These are phyloP conservation scores for Caenorhabditis elegans DNA, from an alignment of 1,140 invertebrate genomes.

Conservation along the genomic window DNA sequence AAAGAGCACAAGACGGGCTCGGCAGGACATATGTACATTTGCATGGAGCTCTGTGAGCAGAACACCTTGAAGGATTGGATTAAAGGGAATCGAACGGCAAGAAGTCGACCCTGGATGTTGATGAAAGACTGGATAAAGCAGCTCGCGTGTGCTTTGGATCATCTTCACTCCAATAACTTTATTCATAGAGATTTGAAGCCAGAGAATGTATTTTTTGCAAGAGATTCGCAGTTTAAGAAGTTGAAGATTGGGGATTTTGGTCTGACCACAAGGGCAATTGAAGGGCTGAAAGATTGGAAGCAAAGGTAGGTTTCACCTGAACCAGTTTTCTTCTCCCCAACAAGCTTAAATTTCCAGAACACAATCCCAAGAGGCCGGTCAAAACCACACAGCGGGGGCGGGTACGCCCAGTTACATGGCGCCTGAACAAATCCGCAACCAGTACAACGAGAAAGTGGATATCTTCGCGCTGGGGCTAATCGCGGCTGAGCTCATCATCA, in stretches of 20 bases:
- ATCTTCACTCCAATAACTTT: not conserved
- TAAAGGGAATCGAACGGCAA: not conserved
- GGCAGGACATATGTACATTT: not conserved
- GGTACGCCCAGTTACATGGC: not conserved
- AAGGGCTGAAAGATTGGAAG: not conserved
- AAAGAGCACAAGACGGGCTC: not conserved
- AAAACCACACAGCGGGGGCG: not conserved
- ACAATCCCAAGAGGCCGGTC: not conserved
- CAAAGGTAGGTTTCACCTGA: not conserved
- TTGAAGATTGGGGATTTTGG: slow-evolving; percentile 3
- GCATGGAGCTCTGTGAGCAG: not conserved
- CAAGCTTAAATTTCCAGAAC: not conserved
- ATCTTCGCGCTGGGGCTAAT: not conserved
- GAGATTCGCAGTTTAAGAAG: not conserved
- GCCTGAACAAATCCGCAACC: not conserved
- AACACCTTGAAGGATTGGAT: not conserved
- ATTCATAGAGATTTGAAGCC: not conserved
- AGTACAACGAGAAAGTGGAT: not conserved
- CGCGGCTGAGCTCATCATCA: not conserved
- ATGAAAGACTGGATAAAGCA: not conserved
- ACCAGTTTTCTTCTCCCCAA: not conserved
- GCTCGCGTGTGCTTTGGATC: not conserved
- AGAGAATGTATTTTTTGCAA: not conserved
- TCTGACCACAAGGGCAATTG: not conserved
- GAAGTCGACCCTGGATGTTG: not conserved